Conservation (phyloP, 2,888 invertebrate genomes). For the Cephus sareptanus region DNA sequence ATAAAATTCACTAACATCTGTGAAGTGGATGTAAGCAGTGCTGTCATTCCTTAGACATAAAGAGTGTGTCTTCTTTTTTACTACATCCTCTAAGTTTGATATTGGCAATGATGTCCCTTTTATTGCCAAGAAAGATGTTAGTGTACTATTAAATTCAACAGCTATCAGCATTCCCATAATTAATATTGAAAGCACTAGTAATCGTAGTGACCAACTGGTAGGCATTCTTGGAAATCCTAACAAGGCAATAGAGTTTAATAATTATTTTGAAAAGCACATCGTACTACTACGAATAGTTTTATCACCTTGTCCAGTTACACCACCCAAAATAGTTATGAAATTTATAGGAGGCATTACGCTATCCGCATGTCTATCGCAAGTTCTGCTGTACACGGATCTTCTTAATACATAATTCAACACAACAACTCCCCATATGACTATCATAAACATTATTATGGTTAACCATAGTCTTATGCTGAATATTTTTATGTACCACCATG, state of each 20-base stretch:
- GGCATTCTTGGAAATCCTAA: constrained; percentile 46
- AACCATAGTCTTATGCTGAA: constrained; percentile 42
- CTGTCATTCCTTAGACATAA: constrained; percentile 65
- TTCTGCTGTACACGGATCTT: constrained; percentile 25
- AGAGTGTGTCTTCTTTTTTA: constrained; percentile 52
- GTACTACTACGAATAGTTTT: neutral
- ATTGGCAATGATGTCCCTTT: constrained; percentile 58
- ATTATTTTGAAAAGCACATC: constrained; percentile 5
- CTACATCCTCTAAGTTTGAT: constrained; percentile 59
- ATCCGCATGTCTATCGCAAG: constrained; percentile 36
- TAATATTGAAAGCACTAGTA: constrained; percentile 40
- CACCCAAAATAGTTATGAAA: constrained; percentile 42
- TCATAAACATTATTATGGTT: constrained; percentile 30
- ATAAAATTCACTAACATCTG: constrained; percentile 24
- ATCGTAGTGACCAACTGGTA: constrained; percentile 42
- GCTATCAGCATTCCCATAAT: constrained; percentile 48
- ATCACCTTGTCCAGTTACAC: constrained; percentile 49
- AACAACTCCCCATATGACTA: constrained; percentile 30
- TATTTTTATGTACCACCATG: constrained; percentile 46
- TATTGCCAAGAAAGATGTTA: constrained; percentile 64
- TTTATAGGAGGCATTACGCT: constrained; percentile 39
- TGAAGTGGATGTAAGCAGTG: constrained; percentile 60
- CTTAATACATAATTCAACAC: constrained; percentile 35
- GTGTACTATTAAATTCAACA: constrained; percentile 47
- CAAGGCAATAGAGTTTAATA: neutral